Base-by-base conservation (phyloP, 2,888 invertebrate species). In the Tortricodes alternella region DNA sequence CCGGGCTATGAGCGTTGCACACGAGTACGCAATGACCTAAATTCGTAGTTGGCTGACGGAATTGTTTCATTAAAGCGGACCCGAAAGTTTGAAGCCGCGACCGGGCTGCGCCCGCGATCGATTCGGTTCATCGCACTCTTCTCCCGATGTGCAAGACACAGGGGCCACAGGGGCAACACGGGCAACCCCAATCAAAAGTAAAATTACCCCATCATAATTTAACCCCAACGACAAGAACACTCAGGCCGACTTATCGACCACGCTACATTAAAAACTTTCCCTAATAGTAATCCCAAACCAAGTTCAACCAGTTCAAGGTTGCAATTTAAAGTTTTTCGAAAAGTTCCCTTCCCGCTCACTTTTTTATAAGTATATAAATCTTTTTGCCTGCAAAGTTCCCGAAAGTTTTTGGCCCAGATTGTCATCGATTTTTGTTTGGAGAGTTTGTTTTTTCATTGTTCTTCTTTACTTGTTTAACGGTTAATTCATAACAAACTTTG, bases 241-340 rank as follows among this genome's bases (percentile, higher is more conserved):
- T 69, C 77, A 73, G 71, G 69, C 63, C 55, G 24, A 55, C 19
- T 44, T 72, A 77, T 81, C 80, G 83, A 84, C 81, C 78, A 79
- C 74, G 76, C 82, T 76, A 77, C 78, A 80, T 84, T 85, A 83
- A 85, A 84, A 87, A 86, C 84, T 83, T 80, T 77, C 73, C 76
- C 88, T 89, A 89, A 85, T 91, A 90, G 86, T 90, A 89, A 91
- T 89, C 89, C 82, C 75, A 87, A 89, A 85, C 89, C 87, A 89
- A 90, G 83, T 89, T 89, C 76, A 76, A 73, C 70, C 83, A 78
- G 91, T 91, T 91, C 91, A 91, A 91, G 91, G 91, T 88, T 90
- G 90, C 90, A 91, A 91, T 91, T 91, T 91, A 91, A 91, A 91
- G 91, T 91, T 91, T 91, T 91, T 87, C 85, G 84, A 86, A 89